phyloP scores from a whole-genome alignment of 2,113 vertebrate species.

The Leucoraja erinaceus region DNA sequence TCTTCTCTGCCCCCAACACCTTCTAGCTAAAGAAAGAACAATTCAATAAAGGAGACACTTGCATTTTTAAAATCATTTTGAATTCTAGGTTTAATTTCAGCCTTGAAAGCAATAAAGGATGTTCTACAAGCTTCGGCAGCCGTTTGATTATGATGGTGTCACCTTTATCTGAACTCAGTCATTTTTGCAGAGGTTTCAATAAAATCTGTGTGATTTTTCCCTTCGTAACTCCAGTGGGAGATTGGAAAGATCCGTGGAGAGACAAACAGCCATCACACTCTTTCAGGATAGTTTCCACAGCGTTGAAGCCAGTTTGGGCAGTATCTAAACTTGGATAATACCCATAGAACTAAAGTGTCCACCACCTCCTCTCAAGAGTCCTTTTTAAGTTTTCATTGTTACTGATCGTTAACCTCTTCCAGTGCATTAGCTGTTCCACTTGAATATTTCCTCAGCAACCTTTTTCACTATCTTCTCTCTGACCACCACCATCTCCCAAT shows the following conservation, averaged over 20 bases:
- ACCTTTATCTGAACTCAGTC: not conserved
- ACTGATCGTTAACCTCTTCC: too few species aligned
- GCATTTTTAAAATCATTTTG: not conserved
- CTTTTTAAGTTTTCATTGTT: too few species aligned
- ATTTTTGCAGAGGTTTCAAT: not conserved
- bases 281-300: not conserved
- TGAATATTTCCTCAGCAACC: too few species aligned
- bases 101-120: not conserved
- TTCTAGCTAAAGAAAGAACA: not conserved
- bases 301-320: not conserved
- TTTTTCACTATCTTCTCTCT: too few species aligned
- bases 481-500: too few species aligned
- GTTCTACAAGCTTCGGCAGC: too few species aligned
- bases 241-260: too few species aligned
- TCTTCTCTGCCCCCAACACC: not conserved
- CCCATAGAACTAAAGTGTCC: too few species aligned
- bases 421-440: too few species aligned
- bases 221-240: not conserved
- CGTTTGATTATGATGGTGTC: not conserved
- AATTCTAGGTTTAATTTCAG: not conserved
- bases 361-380: too few species aligned
- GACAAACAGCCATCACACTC: not conserved
- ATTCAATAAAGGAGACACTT: not conserved
- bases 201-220: not conserved
- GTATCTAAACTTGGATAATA: too few species aligned